Evolutionary conservation across 2,888 invertebrate genomes (phyloP).

Genomic region (Amaurobius ferox): DNA sequence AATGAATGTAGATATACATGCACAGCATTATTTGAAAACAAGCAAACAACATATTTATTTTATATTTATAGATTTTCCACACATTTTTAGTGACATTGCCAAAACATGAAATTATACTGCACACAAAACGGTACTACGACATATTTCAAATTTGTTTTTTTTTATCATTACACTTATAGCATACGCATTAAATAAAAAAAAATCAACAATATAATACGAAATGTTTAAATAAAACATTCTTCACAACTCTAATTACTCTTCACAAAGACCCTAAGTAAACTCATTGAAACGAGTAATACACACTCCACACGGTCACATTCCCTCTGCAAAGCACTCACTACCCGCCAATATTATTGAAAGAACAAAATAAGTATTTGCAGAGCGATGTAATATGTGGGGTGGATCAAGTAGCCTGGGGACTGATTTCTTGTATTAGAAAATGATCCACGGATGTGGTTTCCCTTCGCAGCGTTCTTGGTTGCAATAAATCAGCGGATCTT

Average conservation of each 20-base stretch:
- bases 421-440: constrained; percentile 61
- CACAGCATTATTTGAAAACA: too few relatives aligned
- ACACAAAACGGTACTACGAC: too few relatives aligned
- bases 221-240: too few relatives aligned
- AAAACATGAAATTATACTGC: too few relatives aligned
- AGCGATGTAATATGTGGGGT: constrained; percentile 49
- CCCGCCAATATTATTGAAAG: constrained; percentile 20
- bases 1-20: too few relatives aligned
- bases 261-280: not conserved
- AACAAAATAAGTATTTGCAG: constrained; percentile 49
- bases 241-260: not conserved
- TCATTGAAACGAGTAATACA: not conserved
- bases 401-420: constrained; percentile 57
- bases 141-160: too few relatives aligned
- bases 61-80: too few relatives aligned
- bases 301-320: constrained; percentile 35
- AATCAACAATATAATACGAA: too few relatives aligned
- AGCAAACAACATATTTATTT: too few relatives aligned
- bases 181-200: too few relatives aligned
- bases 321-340: constrained; percentile 6
- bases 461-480: constrained; percentile 55
- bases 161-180: too few relatives aligned
- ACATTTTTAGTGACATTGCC: too few relatives aligned
- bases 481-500: constrained; percentile 66
- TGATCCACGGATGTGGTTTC: constrained; percentile 65